Evolutionary conservation across 2,888 invertebrate species (phyloP).

Genomic region (Nasonovia ribisnigri): DNA sequence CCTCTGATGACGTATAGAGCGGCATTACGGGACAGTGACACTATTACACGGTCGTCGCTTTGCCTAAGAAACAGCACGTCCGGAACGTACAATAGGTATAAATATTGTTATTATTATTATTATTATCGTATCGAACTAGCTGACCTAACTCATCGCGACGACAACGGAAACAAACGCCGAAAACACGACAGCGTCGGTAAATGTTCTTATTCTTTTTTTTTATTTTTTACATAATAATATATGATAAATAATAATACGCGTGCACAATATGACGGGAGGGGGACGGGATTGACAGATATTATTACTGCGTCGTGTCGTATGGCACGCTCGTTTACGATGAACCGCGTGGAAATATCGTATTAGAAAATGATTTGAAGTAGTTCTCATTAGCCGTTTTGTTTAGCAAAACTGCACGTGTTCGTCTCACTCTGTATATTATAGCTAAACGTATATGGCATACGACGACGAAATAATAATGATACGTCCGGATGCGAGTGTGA

Average conservation of each 20-base stretch:
- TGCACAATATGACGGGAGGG: neutral
- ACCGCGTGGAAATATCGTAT: neutral
- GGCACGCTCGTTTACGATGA: neutral
- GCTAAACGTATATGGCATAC: too few species aligned
- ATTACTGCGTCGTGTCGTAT: neutral
- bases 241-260: neutral
- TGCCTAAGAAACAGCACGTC: neutral
- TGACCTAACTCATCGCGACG: neutral
- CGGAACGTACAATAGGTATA: neutral
- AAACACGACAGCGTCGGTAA: neutral
- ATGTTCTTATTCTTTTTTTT: neutral
- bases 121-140: neutral
- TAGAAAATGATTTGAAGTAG: neutral
- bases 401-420: conserved; percentile 45
- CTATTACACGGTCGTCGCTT: neutral
- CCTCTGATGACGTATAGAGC: neutral
- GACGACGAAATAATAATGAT: too few species aligned
- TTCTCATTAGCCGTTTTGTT: conserved; percentile 38
- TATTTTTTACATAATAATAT: neutral
- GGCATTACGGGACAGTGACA: neutral
- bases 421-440: too few species aligned
- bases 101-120: neutral
- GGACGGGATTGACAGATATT: neutral
- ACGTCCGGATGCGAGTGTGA: conserved; percentile 28
- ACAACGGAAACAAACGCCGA: neutral